Evolutionary conservation across 2,113 vertebrate species (phyloP).

Genomic region (Oenanthe melanoleuca): DNA sequence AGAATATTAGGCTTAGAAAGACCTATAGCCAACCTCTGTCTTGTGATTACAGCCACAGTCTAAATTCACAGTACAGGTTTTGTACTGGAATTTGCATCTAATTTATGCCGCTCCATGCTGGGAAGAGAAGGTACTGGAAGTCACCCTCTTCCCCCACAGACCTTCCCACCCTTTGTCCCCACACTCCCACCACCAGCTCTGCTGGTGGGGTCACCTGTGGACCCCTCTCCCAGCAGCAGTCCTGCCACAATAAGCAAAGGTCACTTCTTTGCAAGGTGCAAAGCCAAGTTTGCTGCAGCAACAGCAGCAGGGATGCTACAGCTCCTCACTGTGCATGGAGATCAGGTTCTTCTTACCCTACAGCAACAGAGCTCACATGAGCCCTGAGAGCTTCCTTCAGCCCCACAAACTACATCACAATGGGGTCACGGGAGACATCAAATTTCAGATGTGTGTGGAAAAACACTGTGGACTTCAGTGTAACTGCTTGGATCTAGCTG

Average conservation of each 20-base stretch:
- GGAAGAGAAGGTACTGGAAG: background rate
- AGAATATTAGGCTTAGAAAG: background rate
- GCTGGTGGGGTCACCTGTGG: rapidly evolving
- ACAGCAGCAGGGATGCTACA: background rate
- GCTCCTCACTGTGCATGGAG: background rate
- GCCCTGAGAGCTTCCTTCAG: background rate
- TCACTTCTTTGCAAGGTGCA: background rate
- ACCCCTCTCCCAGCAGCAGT: background rate
- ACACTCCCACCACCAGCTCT: background rate
- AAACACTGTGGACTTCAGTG: background rate
- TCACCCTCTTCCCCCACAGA: rapidly evolving
- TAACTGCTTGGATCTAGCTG: background rate
- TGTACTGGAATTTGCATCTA: background rate
- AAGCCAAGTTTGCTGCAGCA: background rate
- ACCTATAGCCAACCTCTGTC: rapidly evolving
- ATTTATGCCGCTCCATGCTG: background rate
- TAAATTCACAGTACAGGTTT: background rate
- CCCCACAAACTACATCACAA: background rate
- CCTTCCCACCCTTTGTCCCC: background rate
- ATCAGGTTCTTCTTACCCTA: background rate
- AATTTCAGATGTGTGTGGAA: background rate
- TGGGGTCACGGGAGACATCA: background rate
- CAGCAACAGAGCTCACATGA: background rate
- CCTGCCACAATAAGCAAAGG: background rate
- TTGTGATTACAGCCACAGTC: background rate